A percentile compares a stretch with the other conserved stretches of the same genome.
These are phyloP conservation scores for Unio pictorum DNA, from an alignment of 2,888 invertebrate genomes.

Conservation along the genomic window DNA sequence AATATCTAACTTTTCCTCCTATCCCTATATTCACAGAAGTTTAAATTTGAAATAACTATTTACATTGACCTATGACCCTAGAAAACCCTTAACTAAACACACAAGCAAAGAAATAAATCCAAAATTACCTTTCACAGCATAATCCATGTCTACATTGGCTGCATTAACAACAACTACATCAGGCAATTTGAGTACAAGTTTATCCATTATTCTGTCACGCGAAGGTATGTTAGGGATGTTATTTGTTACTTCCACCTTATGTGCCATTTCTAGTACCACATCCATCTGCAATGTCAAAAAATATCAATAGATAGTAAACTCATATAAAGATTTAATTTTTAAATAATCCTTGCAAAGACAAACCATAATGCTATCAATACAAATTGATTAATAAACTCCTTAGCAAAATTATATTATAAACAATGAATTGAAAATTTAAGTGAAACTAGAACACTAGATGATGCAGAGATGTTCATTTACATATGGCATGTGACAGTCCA, in stretches of 20 bases:
- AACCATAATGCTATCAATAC: no score
- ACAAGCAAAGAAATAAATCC: background rate
- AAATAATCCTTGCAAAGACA: no score
- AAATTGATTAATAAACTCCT: no score
- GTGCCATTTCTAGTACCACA: slow-evolving; percentile 89
- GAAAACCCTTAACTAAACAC: background rate
- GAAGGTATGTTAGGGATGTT: slow-evolving; percentile 40
- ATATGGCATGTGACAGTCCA: no score
- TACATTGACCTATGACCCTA: background rate
- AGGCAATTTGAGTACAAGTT: slow-evolving; percentile 85
- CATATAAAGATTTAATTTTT: no score
- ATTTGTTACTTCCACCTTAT: slow-evolving; percentile 77
- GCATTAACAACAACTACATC: slow-evolving; percentile 89
- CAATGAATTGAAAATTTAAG: no score
- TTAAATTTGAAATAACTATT: background rate
- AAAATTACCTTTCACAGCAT: slow-evolving; percentile 83
- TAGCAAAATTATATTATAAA: no score
- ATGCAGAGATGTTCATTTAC: no score
- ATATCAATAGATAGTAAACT: background rate
- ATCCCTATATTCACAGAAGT: no score
- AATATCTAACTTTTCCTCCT: no score
- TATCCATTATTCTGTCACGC: slow-evolving; percentile 82
- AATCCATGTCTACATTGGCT: slow-evolving; percentile 89
- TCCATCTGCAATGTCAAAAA: slow-evolving; percentile 79
- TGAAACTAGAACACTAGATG: no score